Evolutionary conservation across 2,797 vertebrate genomes (phyloP), one percentile per base, ranked within the genome.

Genomic region (Poecilia picta): DNA sequence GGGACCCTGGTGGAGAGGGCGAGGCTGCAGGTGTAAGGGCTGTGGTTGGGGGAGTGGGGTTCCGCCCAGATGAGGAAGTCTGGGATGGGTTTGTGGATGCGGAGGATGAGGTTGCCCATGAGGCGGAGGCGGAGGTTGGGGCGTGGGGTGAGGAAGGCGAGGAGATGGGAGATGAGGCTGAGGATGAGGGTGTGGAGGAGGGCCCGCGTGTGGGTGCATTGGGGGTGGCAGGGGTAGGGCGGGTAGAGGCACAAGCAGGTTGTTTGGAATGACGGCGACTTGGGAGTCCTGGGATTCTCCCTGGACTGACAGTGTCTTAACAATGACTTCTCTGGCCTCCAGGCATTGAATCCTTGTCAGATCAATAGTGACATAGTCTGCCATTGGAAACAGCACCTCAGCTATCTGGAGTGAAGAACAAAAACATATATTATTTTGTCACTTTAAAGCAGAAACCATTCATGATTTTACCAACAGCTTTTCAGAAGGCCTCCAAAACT

Each of bases 231-330:
- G 88, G 92, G 95, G 79, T 86, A 95, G 73, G 57, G 95, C 95
- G 88, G 94, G 90, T 86, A 96, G 97, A 96, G 97, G 96, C 96
- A 97, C 96, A 93, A 99, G 97, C 92, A 99, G 97, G 92, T 97
- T 97, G 20, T 95, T 92, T 87, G 98, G 97, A 87, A 99, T 96
- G 93, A 92, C 83, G 81, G 97, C 97, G 13, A 89, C 90, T 25
- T 87, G 85, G 2, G 98, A 98, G 93, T 99, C 98, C 86, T 96
- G 91, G 7, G 98, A 99, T 87, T 99, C 98, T 53, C 98, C 98
- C 92, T 99, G 98, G 0, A 94, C 94, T 1, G 97, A 99, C 89
- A 99, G 94, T 0, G 98, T 99, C 84, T 97, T 94, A 80, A 99
- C 97, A 0, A 97, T 97, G 88, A 99, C 95, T 5, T 97, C 97